Evolutionary conservation across 2,888 invertebrate species (phyloP), one percentile per base, ranked within the genome.

Genomic region (Drosophila borealis): DNA sequence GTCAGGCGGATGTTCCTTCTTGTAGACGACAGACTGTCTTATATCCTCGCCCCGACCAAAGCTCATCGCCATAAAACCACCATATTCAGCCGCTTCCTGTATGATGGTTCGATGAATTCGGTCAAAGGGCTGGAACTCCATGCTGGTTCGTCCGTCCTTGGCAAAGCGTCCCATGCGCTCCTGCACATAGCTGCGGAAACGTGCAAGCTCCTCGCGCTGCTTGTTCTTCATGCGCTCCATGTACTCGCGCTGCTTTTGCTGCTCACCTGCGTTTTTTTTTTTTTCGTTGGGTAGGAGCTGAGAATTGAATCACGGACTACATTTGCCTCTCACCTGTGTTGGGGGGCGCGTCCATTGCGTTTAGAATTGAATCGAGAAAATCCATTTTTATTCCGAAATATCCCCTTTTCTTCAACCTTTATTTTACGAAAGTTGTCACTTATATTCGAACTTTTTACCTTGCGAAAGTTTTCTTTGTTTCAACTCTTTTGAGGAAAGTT

Each of bases 31-130:
- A 1, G 17, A 17, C 41, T 17, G 41, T 9, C 41, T 2, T 10
- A 41, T 41, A 3, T 41, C 41, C 41, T 41, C 41, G 41, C 41
- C 41, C 9, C 41, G 41, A 4, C 41, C 41, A 10, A 41, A 41
- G 41, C 17, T 41, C 17, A 41, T 6, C 9, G 41, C 17, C 1
- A 39, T 9, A 14, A 39, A 39, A 2, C 39, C 39, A 4, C 39
- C 14, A 4, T 41, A 9, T 10, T 41, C 14, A 14, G 39, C 39
- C 4, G 14, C 14, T 8, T 39, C 39, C 14, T 39, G 39, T 3
- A 17, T 14, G 9, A 39, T 39, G 8, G 39, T 39, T 8, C 39
- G 41, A 17, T 41, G 41, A 9, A 41, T 17, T 10, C 41, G 41
- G 10, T 41, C 41, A 14, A 41, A 4, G 14, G 41, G 41, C 41